Percentiles rank a stretch among this genome's conserved stretches.
These are phyloP conservation scores for Ophion ventricosus DNA, from an alignment of 2,888 invertebrate genomes.

Conservation along the genomic window DNA sequence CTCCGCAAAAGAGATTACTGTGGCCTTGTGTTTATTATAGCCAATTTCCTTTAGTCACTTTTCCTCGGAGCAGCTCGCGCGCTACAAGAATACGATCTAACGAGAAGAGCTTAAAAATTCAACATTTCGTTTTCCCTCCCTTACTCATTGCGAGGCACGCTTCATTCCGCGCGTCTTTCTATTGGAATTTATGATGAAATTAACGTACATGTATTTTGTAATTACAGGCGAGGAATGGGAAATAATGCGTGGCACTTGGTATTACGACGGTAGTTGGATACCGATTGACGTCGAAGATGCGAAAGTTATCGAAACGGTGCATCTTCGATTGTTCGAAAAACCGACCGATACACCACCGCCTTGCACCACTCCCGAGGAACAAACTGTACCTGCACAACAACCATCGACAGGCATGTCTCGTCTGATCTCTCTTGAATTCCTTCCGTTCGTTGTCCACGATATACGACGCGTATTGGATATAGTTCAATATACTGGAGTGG, in stretches of 20 bases:
- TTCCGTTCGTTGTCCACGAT: background rate
- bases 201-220: background rate
- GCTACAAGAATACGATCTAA: constrained; percentile 31
- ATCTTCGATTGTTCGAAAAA: constrained; percentile 85
- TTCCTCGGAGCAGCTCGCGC: constrained; percentile 53
- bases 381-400: constrained; percentile 76
- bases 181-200: background rate
- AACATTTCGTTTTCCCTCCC: background rate
- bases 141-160: background rate
- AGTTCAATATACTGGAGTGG: background rate
- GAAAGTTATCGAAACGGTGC: constrained; percentile 86
- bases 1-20: constrained; percentile 72
- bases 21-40: constrained; percentile 78
- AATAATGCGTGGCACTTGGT: constrained; percentile 88
- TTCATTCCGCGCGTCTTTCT: background rate
- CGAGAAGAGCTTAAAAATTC: background rate
- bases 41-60: constrained; percentile 74
- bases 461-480: background rate
- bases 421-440: background rate
- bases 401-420: constrained; percentile 78
- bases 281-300: constrained; percentile 86
- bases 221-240: constrained; percentile 84
- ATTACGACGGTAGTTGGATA: constrained; percentile 87
- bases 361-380: constrained; percentile 72
- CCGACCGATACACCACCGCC: constrained; percentile 72